Evolutionary conservation across 2,888 invertebrate species (phyloP), one percentile per base, ranked within the genome.

Genomic region (Oscheius onirici): DNA sequence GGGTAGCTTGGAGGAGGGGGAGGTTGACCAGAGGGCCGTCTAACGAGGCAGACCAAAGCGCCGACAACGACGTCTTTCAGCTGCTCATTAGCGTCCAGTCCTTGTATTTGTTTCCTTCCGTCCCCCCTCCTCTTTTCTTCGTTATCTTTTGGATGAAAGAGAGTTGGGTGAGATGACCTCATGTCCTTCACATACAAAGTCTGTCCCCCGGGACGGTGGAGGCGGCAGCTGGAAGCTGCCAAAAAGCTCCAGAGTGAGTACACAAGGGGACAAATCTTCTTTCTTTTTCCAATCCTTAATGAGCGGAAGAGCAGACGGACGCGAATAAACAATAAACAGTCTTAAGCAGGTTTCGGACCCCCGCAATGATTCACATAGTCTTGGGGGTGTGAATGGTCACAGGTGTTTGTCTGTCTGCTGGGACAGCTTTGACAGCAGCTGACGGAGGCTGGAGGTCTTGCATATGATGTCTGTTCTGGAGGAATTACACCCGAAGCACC

Each of bases 21-120:
- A 34, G 34, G 34, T 34, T 26, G 46, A 44, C 63, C 63, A 44
- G n/a, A 40, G n/a, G 40, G 46, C 46, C 46, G 46, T 63, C 46
- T 63, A 63, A 63, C 63, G 63, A 63, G 63, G 46, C 46, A 46
- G 44, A 11, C 58, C 58, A 58, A 58, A 58, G n/a, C n/a, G n/a
- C n/a, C 57, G 57, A 24, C 28, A 57, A 58, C 58, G 58, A 58
- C 58, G 58, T 58, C 58, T 58, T 58, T 58, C 58, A 58, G 34
- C 58, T n/a, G 58, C 58, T 26, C 58, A 58, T 63, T 46, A 49
- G 63, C 49, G 46, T 24, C 46, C 44, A 24, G 26, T n/a, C 28
- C 49, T 28, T 26, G 26, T 26, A 17, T 58, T 63, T 49, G 46
- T 44, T 46, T 20, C 24, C 28, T 63, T 63, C 63, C 63, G 63